These are phyloP conservation scores for Eulemur coronatus DNA, from an alignment of 2,797 vertebrate species.

Conservation along the genomic window DNA sequence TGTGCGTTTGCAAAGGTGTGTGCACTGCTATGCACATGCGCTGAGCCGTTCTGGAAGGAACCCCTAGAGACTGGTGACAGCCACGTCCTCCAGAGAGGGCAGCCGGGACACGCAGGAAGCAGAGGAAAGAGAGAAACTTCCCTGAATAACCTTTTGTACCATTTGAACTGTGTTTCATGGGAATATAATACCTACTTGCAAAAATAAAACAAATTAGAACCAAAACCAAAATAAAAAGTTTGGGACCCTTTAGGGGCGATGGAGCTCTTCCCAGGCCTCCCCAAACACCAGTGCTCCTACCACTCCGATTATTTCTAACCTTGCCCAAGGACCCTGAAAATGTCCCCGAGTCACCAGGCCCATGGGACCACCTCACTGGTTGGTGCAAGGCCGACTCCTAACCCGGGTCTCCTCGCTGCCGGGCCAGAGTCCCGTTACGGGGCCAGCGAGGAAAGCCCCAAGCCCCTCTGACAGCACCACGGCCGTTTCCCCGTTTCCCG, in stretches of 20 bases:
- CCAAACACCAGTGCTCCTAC: not conserved
- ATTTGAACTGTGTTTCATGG: not conserved
- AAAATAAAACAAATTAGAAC: not conserved
- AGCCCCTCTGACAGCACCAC: accelerated
- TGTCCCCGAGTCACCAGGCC: not conserved
- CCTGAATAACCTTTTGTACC: not conserved
- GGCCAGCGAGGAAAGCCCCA: not conserved
- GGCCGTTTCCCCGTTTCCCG: not conserved
- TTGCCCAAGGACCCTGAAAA: not conserved
- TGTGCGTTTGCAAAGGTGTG: not conserved
- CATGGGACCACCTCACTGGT: not conserved
- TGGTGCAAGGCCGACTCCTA: not conserved
- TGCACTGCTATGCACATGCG: not conserved
- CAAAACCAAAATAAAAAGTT: not conserved
- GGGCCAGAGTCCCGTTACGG: not conserved
- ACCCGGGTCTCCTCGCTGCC: accelerated
- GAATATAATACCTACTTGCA: not conserved
- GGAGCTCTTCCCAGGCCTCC: too few relatives aligned
- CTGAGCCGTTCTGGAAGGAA: not conserved
- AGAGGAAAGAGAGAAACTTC: not conserved
- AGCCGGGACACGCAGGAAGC: not conserved
- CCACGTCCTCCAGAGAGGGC: not conserved
- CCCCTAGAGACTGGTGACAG: accelerated
- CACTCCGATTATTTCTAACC: not conserved
- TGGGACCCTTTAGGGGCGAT: not conserved